These are phyloP conservation scores for Cheilosia impressa DNA, from an alignment of 2,888 invertebrate species.

Conservation along the genomic window DNA sequence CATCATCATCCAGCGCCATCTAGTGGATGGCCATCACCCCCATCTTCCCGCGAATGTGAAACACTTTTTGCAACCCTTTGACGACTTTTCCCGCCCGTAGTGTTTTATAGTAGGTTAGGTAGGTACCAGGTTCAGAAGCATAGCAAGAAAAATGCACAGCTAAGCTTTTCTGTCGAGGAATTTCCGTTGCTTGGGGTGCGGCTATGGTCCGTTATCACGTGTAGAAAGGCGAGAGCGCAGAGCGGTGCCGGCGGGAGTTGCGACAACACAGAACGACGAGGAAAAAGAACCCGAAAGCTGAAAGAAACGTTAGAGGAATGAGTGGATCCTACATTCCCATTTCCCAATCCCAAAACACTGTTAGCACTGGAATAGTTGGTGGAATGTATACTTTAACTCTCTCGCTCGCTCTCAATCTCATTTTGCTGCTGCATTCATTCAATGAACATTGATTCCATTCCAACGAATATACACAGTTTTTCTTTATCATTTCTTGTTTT, in stretches of 20 bases:
- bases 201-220: not conserved
- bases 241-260: not conserved
- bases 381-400: slow-evolving; percentile 7
- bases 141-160: slow-evolving; percentile 63
- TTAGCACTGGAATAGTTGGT: slow-evolving; percentile 42
- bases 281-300: slow-evolving; percentile 30
- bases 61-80: slow-evolving; percentile 57
- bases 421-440: slow-evolving; percentile 67
- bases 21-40: slow-evolving; percentile 6
- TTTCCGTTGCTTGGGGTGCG: not conserved
- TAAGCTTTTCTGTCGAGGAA: slow-evolving; percentile 56
- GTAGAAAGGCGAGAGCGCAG: not conserved
- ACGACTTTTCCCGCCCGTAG: slow-evolving; percentile 15
- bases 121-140: not conserved
- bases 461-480: slow-evolving; percentile 67
- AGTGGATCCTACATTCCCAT: slow-evolving; percentile 13
- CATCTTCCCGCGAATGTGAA: not conserved
- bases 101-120: not conserved
- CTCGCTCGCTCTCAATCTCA: slow-evolving; percentile 55
- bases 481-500: slow-evolving; percentile 43
- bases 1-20: slow-evolving; percentile 41
- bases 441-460: slow-evolving; percentile 72
- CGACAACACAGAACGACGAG: slow-evolving; percentile 12
- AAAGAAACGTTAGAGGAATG: slow-evolving; percentile 32
- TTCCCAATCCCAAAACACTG: slow-evolving; percentile 38